phyloP scores from a whole-genome alignment of 2,113 vertebrate genomes.

The Chunga burmeisteri region DNA sequence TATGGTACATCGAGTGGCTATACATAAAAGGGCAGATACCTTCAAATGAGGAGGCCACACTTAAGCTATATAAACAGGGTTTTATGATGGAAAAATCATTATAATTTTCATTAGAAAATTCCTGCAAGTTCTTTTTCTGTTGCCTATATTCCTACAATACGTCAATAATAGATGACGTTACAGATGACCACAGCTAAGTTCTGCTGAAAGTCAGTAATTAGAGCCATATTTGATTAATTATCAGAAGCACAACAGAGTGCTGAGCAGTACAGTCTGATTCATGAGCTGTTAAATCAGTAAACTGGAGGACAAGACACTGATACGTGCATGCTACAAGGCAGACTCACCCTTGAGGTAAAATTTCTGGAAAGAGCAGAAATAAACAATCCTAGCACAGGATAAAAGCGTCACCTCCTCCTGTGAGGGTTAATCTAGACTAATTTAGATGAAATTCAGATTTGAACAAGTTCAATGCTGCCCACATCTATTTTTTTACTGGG shows the following conservation, averaged over 20 bases:
- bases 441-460: background rate
- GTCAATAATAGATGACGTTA: slow-evolving; percentile 13
- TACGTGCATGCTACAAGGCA: background rate
- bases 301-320: slow-evolving; percentile 22
- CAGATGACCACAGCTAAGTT: slow-evolving; percentile 54
- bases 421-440: background rate
- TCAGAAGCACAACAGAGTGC: slow-evolving; percentile 45
- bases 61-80: background rate
- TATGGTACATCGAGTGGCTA: background rate
- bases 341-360: background rate
- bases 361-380: background rate
- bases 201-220: slow-evolving; percentile 65
- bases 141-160: background rate
- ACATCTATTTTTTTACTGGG: background rate
- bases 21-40: background rate
- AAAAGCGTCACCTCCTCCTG: background rate
- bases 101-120: background rate
- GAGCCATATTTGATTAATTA: slow-evolving; percentile 70
- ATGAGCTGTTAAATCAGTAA: slow-evolving; percentile 66
- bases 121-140: background rate
- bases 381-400: slow-evolving; percentile 17
- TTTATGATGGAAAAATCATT: background rate
- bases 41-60: background rate
- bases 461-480: background rate
- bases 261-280: slow-evolving; percentile 64